phyloP scores from a whole-genome alignment of 2,113 vertebrate genomes.

The Sardina pilchardus region DNA sequence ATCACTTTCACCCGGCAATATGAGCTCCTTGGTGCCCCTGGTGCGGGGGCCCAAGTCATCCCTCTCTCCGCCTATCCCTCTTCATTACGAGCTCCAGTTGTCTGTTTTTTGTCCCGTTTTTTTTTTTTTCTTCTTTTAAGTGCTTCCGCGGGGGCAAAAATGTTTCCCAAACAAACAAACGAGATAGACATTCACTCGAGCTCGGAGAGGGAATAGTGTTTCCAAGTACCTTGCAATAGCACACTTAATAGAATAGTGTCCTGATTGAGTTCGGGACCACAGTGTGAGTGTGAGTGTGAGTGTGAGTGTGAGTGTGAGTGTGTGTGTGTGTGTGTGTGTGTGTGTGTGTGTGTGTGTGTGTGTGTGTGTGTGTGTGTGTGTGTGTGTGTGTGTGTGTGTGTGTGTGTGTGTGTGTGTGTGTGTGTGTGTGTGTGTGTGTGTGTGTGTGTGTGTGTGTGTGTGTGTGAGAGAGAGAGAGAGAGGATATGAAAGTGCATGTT shows the following conservation, averaged over 20 bases:
- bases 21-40: conserved; percentile 62
- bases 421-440: too few relatives aligned
- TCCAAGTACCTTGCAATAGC: background rate
- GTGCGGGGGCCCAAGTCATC: conserved; percentile 56
- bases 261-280: conserved; percentile 9
- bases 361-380: too few relatives aligned
- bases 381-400: too few relatives aligned
- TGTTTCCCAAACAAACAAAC: conserved; percentile 2
- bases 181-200: background rate
- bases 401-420: too few relatives aligned
- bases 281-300: background rate
- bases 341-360: too few relatives aligned
- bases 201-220: background rate
- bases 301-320: too few relatives aligned
- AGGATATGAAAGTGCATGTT: too few relatives aligned
- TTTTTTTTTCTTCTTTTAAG: conserved; percentile 26
- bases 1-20: conserved; percentile 56
- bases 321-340: too few relatives aligned
- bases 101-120: background rate
- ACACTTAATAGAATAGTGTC: conserved; percentile 43
- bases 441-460: too few relatives aligned
- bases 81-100: background rate
- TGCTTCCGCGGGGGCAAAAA: background rate
- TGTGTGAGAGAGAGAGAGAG: too few relatives aligned
- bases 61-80: conserved; percentile 47